These are phyloP conservation scores for Camelus dromedarius DNA, from an alignment of 2,113 vertebrate genomes.

Conservation along the genomic window DNA sequence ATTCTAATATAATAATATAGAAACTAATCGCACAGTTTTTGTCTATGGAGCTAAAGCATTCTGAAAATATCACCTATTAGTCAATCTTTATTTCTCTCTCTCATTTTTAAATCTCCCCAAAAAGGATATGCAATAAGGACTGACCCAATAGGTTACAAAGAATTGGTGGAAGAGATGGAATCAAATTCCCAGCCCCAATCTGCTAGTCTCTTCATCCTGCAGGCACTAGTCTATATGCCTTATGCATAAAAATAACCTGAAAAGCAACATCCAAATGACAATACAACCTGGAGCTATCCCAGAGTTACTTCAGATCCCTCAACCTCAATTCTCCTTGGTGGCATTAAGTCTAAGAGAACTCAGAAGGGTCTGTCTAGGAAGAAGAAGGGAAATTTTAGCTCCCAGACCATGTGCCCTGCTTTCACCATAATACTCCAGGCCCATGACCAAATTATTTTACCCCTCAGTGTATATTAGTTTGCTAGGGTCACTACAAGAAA, in stretches of 20 bases:
- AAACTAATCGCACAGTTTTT: neutral
- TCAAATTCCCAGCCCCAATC: neutral
- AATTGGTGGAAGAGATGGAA: neutral
- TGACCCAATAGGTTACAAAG: neutral
- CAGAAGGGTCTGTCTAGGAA: neutral
- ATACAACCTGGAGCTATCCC: neutral
- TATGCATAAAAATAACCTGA: conserved; percentile 24
- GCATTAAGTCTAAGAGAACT: conserved; percentile 1
- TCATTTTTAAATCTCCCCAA: neutral
- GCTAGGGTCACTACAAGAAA: neutral
- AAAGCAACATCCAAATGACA: conserved; percentile 9
- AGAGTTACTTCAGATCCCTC: neutral
- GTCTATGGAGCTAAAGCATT: neutral
- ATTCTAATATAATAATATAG: conserved; percentile 16
- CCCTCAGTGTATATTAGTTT: neutral
- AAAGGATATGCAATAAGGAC: neutral
- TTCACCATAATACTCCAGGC: neutral
- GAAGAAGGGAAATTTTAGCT: neutral
- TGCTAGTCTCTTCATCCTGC: neutral
- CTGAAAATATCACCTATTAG: neutral
- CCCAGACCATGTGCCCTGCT: neutral
- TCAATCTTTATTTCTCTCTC: conserved; percentile 10
- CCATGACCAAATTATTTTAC: neutral
- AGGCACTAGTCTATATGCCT: neutral
- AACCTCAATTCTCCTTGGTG: neutral